Base-by-base conservation (phyloP, 2,888 invertebrate species). In the Melolontha melolontha region DNA sequence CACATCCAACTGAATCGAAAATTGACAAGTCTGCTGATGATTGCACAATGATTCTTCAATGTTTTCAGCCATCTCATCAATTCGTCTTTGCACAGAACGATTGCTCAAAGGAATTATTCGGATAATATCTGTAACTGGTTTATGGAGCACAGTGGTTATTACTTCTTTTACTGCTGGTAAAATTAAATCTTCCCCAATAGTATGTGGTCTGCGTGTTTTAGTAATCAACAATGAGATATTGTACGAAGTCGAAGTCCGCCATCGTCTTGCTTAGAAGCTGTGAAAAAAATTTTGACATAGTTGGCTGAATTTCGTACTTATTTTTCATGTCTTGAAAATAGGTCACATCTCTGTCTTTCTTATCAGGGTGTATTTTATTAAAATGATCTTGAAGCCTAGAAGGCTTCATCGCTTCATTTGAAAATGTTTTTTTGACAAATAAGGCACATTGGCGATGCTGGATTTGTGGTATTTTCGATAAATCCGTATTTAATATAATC, bases 41-140 rank as follows among this genome's bases (percentile, higher is more conserved):
- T n/a, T 71, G 67, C 29, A 29, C 71, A 78, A 77, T 55, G 74
- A 66, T n/a, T n/a, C n/a, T n/a, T n/a, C n/a, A n/a, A n/a, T n/a
- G n/a, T n/a, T n/a, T n/a, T n/a, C n/a, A n/a, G 73, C 74, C 76
- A 78, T 79, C 77, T 79, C 75, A 79, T 79, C 77, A 74, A 79
- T 78, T 68, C 75, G 72, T 76, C 76, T 75, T 74, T 77, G 22
- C 52, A 52, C 76, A 55, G 77, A 76, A 66, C 75, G 79, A 69
- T 78, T 76, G 69, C 75, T 29, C 29, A 78, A 78, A 74, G 76
- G 75, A 78, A 75, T 79, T 77, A 66, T 78, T 75, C 74, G 74
- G 41, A 78, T 49, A 34, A 70, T 70, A 73, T 77, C 77, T 73
- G 70, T n/a, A n/a, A n/a, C n/a, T n/a, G n/a, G n/a, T n/a, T n/a